Percentiles rank a stretch among this genome's conserved stretches.
phyloP scores from a whole-genome alignment of 2,888 invertebrate species.

The Meliscaeva auricollis region DNA sequence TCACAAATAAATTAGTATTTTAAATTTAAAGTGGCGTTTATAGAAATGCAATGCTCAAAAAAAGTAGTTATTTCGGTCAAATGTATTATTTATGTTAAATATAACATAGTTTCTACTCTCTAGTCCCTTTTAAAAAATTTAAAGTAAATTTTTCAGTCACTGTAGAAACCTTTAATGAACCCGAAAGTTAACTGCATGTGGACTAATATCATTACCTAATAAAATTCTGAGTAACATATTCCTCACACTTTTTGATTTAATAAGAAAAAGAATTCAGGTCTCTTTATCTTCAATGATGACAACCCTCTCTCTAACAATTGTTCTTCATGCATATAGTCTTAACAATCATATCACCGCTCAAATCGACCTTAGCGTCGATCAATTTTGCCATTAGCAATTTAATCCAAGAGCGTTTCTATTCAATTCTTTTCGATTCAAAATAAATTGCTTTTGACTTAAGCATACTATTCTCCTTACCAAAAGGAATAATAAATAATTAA shows the following conservation, averaged over 20 bases:
- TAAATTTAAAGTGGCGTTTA: no score
- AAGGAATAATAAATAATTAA: conserved; percentile 71
- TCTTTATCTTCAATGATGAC: conserved; percentile 4
- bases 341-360: conserved; percentile 61
- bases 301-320: conserved; percentile 28
- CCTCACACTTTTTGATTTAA: conserved; percentile 48
- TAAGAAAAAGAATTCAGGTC: conserved; percentile 7
- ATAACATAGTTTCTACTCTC: no score
- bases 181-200: no score
- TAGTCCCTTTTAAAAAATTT: no score
- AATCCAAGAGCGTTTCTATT: conserved; percentile 52
- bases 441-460: conserved; percentile 23
- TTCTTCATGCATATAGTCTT: conserved; percentile 12
- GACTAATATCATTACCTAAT: no score
- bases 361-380: conserved; percentile 71
- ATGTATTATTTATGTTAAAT: no score
- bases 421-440: conserved; percentile 33
- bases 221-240: not conserved
- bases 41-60: no score
- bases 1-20: no score
- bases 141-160: no score
- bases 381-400: conserved; percentile 58
- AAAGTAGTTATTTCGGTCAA: no score
- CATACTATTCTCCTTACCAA: conserved; percentile 39
- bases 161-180: no score